Percentiles rank a stretch among this genome's conserved stretches.
phyloP scores from a whole-genome alignment of 2,113 vertebrate genomes.

The Gymnocephalus cernua region DNA sequence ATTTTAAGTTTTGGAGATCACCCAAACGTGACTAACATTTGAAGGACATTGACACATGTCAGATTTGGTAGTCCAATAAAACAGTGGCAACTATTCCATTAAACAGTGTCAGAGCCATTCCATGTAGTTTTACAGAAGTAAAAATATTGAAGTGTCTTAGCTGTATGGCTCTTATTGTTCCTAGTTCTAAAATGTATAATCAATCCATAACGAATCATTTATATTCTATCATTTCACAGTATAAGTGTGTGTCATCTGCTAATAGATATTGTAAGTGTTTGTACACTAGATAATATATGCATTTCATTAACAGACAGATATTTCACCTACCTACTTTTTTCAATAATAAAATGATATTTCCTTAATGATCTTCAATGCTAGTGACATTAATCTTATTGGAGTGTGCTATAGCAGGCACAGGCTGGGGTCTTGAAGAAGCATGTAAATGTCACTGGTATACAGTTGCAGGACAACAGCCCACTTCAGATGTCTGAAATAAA shows the following conservation, averaged over 20 bases:
- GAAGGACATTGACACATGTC: constrained; percentile 29
- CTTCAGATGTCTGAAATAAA: constrained; percentile 75
- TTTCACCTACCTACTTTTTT: constrained; percentile 35
- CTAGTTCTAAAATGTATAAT: not conserved
- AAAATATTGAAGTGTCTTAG: not conserved
- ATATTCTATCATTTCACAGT: not conserved
- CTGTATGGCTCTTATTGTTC: not conserved
- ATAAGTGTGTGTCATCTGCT: not conserved
- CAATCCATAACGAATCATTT: not conserved
- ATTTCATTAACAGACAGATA: constrained; percentile 26
- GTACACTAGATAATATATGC: not conserved
- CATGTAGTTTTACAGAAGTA: not conserved
- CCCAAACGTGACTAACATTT: constrained; percentile 47
- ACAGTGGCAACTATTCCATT: constrained; percentile 4
- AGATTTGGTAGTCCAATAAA: constrained; percentile 1
- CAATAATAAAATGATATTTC: constrained; percentile 23
- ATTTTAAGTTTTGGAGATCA: constrained; percentile 29
- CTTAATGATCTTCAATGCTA: constrained; percentile 14
- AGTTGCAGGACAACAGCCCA: constrained; percentile 63
- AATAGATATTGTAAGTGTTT: not conserved
- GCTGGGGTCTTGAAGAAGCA: constrained; percentile 65
- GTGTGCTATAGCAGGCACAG: constrained; percentile 13
- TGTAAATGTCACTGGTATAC: constrained; percentile 77
- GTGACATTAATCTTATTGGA: not conserved
- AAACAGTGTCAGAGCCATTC: not conserved